Conservation (phyloP, 2,113 vertebrate genomes). For the Cryptomyrus ogoouensis region DNA sequence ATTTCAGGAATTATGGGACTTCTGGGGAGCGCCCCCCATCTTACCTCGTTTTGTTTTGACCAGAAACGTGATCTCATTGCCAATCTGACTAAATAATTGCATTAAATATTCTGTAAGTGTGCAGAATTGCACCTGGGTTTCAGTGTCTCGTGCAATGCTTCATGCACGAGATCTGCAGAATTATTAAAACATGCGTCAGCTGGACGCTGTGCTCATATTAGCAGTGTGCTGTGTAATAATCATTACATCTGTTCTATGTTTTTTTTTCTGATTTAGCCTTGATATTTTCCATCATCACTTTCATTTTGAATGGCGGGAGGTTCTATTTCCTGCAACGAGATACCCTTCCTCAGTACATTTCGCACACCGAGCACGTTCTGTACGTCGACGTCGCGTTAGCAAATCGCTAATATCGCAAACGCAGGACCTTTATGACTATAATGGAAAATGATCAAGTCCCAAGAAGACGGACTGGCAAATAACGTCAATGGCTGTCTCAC, state of each 20-base stretch:
- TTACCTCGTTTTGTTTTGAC: not conserved
- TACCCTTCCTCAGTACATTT: not conserved
- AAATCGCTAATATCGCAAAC: not conserved
- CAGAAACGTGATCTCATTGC: not conserved
- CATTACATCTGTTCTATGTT: not conserved
- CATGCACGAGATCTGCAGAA: not conserved
- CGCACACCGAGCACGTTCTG: not conserved
- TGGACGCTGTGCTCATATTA: not conserved
- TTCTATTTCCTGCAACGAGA: constrained; percentile 19
- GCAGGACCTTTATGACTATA: not conserved
- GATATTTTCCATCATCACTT: constrained; percentile 31
- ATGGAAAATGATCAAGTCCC: not conserved
- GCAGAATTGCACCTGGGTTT: not conserved
- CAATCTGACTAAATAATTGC: not conserved
- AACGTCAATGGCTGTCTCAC: not conserved
- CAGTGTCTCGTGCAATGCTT: not conserved
- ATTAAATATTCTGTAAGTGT: not conserved
- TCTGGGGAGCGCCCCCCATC: not conserved
- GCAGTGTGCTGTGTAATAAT: not conserved
- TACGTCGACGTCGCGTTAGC: too few species aligned
- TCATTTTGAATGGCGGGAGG: constrained; percentile 27
- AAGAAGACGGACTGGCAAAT: not conserved
- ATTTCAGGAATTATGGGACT: not conserved
- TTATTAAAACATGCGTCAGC: not conserved
- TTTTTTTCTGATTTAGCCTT: not conserved